phyloP scores from a whole-genome alignment of 1,140 invertebrate genomes.

The Caenorhabditis tropicalis region DNA sequence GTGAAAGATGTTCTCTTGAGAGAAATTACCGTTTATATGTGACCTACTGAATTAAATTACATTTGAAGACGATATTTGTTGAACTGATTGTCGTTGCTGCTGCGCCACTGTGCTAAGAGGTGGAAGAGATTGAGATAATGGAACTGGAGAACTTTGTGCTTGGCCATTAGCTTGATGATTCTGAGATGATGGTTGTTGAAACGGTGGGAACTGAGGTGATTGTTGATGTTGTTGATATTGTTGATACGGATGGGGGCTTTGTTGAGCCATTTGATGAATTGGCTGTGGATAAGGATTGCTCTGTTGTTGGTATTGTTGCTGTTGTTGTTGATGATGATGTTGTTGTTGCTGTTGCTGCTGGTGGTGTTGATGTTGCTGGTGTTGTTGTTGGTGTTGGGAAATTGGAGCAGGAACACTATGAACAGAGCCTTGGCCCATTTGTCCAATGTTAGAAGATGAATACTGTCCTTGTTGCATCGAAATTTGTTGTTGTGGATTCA shows the following conservation, averaged over 20 bases:
- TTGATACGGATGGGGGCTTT: not conserved
- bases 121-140: not conserved
- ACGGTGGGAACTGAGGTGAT: constrained; percentile 8
- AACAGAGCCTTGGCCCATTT: not conserved
- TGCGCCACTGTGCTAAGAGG: not conserved
- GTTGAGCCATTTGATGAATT: constrained; percentile 22
- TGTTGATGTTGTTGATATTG: constrained; percentile 20
- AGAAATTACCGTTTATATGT: no score
- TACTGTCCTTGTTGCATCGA: not conserved
- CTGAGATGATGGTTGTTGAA: constrained; percentile 8
- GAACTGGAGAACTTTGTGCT: not conserved
- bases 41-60: no score
- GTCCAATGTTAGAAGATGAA: not conserved
- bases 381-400: not conserved
- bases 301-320: not conserved
- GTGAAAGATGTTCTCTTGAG: no score
- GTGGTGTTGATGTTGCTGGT: not conserved
- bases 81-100: not conserved
- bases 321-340: not conserved
- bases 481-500: not conserved
- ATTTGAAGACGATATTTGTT: not conserved
- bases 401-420: no score
- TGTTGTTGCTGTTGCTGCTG: not conserved
- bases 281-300: not conserved
- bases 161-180: not conserved